Conservation (phyloP, 53 echinoderm and acorn worm genomes). For the Glandiceps talaboti region DNA sequence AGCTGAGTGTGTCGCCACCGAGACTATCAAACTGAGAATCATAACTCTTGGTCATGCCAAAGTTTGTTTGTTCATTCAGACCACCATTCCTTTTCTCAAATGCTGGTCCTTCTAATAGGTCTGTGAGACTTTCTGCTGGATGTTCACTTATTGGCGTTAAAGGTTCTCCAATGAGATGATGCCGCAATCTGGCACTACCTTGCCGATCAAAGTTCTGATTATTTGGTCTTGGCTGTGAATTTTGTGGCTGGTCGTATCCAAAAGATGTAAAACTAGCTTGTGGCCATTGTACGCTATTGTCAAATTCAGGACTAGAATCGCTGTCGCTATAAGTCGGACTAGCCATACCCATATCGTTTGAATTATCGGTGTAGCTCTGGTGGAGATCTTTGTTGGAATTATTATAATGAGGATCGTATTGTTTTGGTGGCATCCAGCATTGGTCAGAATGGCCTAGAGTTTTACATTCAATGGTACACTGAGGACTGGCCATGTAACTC, state of each 20-base stretch:
- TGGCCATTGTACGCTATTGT: background rate
- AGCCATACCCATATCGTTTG: background rate
- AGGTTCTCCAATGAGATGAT: background rate
- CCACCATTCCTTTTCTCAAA: background rate
- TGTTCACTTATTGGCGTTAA: constrained; percentile 18
- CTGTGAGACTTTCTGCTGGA: constrained; percentile 7
- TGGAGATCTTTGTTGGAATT: background rate
- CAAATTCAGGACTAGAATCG: background rate
- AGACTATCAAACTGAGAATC: background rate
- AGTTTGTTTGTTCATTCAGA: background rate
- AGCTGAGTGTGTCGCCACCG: background rate
- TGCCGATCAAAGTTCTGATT: background rate
- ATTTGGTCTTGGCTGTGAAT: background rate
- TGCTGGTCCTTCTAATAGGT: background rate
- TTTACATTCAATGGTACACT: constrained; percentile 81
- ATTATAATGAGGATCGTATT: background rate
- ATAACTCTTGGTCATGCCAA: background rate
- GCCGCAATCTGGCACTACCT: constrained; percentile 3
- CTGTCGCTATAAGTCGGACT: background rate
- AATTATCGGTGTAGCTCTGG: background rate
- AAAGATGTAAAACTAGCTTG: background rate
- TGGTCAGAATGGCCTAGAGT: constrained; percentile 81
- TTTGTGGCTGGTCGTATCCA: background rate
- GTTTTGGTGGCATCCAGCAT: constrained; percentile 54
- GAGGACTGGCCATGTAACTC: constrained; percentile 64